These are phyloP conservation scores for Diorhabda sublineata DNA, from an alignment of 1,140 invertebrate species.

Conservation along the genomic window DNA sequence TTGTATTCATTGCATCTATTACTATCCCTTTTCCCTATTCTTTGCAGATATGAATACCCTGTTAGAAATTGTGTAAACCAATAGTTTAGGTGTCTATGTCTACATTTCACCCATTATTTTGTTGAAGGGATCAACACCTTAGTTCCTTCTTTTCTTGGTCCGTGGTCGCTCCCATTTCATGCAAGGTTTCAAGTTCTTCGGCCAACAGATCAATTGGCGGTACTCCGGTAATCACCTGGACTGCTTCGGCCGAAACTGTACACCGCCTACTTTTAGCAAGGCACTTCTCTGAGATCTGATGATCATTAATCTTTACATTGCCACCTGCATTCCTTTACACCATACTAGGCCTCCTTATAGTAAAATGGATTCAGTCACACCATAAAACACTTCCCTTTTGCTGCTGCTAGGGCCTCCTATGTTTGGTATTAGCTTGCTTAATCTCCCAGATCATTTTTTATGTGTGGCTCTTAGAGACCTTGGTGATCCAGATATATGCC, in stretches of 20 bases:
- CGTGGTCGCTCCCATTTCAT: too few species aligned
- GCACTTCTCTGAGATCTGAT: slow-evolving; percentile 13
- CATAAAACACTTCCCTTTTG: slow-evolving; percentile 14
- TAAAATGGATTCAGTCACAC: slow-evolving; percentile 13
- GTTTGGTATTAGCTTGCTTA: slow-evolving; percentile 22
- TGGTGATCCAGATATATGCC: background rate
- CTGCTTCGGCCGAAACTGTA: slow-evolving; percentile 19
- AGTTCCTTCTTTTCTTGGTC: too few species aligned
- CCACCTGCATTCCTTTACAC: slow-evolving; percentile 3
- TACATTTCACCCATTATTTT: too few species aligned
- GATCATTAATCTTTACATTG: slow-evolving; percentile 14
- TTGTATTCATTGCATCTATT: too few species aligned
- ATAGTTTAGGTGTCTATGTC: too few species aligned
- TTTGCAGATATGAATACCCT: too few species aligned
- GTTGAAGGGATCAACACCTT: too few species aligned
- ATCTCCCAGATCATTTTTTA: background rate
- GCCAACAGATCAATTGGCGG: slow-evolving; percentile 11
- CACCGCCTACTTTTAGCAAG: slow-evolving; percentile 14
- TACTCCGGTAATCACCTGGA: slow-evolving; percentile 17
- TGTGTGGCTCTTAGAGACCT: background rate
- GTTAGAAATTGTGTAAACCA: too few species aligned
- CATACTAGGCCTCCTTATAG: slow-evolving; percentile 20
- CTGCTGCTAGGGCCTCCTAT: slow-evolving; percentile 12
- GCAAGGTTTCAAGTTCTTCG: slow-evolving; percentile 11
- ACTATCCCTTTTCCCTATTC: too few species aligned